Conservation (phyloP, 2,888 invertebrate genomes). For the Falcaria lacertinaria region DNA sequence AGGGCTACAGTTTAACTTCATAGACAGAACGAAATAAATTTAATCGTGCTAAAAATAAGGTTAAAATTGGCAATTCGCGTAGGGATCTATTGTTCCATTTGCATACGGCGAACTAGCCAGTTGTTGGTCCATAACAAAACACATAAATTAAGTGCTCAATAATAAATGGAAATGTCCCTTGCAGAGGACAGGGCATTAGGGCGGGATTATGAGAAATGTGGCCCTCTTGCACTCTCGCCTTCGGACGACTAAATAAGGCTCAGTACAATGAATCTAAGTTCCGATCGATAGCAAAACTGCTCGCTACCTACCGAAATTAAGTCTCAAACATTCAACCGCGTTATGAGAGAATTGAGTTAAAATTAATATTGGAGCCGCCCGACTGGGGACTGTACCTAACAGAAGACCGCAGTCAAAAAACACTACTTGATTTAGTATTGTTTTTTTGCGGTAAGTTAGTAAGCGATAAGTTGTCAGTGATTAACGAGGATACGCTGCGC, state of each 20-base stretch:
- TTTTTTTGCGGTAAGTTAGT: too few species aligned
- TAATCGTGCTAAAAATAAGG: constrained; percentile 13
- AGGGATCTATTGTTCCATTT: constrained; percentile 29
- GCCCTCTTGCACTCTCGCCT: constrained; percentile 53
- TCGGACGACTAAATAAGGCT: constrained; percentile 9
- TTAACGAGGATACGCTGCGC: too few species aligned
- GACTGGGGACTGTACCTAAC: too few species aligned
- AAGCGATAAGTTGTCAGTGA: too few species aligned
- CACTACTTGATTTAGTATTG: too few species aligned
- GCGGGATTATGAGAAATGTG: constrained; percentile 75
- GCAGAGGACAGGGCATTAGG: constrained; percentile 79
- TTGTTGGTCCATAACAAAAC: constrained; percentile 79
- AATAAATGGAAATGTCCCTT: constrained; percentile 81
- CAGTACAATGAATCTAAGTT: constrained; percentile 3
- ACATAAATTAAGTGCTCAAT: constrained; percentile 81
- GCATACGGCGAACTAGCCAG: constrained; percentile 42
- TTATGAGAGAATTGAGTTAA: too few species aligned
- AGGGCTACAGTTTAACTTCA: background rate
- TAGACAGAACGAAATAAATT: constrained; percentile 19
- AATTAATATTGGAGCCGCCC: too few species aligned
- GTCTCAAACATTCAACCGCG: too few species aligned
- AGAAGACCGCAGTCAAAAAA: too few species aligned
- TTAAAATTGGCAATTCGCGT: constrained; percentile 16
- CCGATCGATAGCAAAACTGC: background rate
- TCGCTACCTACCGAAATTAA: background rate